Base-by-base conservation (phyloP, 1,140 invertebrate species). In the Nymphalis io region DNA sequence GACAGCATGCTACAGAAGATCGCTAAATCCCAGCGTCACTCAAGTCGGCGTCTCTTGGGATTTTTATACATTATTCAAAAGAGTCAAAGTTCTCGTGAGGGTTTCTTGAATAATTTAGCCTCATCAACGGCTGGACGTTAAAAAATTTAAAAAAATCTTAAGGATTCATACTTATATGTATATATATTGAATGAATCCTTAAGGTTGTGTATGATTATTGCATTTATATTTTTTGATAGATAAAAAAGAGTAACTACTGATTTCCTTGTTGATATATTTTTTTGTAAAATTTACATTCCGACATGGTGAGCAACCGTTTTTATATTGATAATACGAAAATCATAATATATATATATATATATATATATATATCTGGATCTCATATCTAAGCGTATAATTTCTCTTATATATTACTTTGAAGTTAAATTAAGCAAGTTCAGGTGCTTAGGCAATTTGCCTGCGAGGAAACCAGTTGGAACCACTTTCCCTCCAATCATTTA, bases 401-500 rank as follows among this genome's bases (percentile, higher is more conserved):
- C 16, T 20, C 20, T 18, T 15, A 42, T 42, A 42, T 42, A n/a
- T n/a, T 33, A 33, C 40, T 2, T 2, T 11, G 23, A 23, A n/a
- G 23, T 55, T 10, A 55, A 53, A 18, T 21, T 13, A 16, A 27
- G 23, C 5, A 51, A 21, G 61, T 64, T 64, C 21, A 16, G 40
- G 15, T 16, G 60, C 38, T 16, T 27, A 70, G 44, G 61, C 61
- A 70, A 65, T 60, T 70, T 70, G 48, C 57, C 23, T 15, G 51
- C 18, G 13, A 58, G 42, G 18, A n/a, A 60, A 70, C 61, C 61
- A 70, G 68, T 64, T 33, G 27, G 12, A 44, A 10, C 61, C 68
- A 58, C 61, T 70, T 70, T 70, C 68, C 68, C 58, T 39, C 33
- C 61, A 65, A 70, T 27, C 59, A 70, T 65, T 70, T 60, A 64